Evolutionary conservation across 2,888 invertebrate species (phyloP).

Genomic region (Odiellus spinosus): DNA sequence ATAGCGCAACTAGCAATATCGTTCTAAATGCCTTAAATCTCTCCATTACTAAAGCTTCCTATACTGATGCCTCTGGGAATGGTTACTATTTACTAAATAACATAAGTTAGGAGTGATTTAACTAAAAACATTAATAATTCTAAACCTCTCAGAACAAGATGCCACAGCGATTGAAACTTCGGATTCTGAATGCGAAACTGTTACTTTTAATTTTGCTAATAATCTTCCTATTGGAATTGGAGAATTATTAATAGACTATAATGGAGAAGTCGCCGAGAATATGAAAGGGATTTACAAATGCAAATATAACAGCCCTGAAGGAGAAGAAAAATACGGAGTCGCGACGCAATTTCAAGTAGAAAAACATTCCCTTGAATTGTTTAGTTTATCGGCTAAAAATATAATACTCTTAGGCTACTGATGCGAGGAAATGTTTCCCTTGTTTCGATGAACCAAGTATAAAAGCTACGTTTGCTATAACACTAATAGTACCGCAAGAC

Average conservation of each 20-base stretch:
- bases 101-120: too few relatives aligned
- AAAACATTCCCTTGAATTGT: neutral
- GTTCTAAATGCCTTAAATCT: too few relatives aligned
- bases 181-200: neutral
- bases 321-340: constrained; percentile 27
- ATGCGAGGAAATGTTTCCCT: constrained; percentile 79
- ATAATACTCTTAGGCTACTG: constrained; percentile 75
- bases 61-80: too few relatives aligned
- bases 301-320: constrained; percentile 27
- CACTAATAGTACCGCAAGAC: constrained; percentile 1
- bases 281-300: constrained; percentile 33
- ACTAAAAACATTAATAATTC: too few relatives aligned
- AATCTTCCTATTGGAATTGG: constrained; percentile 2
- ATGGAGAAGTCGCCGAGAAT: constrained; percentile 30
- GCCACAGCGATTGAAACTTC: too few relatives aligned
- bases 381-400: neutral
- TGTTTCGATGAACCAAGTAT: constrained; percentile 69
- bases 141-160: too few relatives aligned
- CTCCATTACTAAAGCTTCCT: too few relatives aligned
- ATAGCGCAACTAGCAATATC: too few relatives aligned
- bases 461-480: constrained; percentile 8
- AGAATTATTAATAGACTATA: constrained; percentile 25
- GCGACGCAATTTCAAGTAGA: constrained; percentile 33
- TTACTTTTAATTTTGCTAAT: neutral
- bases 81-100: too few relatives aligned